Percentiles rank a stretch among this genome's conserved stretches.
phyloP scores from a whole-genome alignment of 2,888 invertebrate species.

The Megamerina dolium region DNA sequence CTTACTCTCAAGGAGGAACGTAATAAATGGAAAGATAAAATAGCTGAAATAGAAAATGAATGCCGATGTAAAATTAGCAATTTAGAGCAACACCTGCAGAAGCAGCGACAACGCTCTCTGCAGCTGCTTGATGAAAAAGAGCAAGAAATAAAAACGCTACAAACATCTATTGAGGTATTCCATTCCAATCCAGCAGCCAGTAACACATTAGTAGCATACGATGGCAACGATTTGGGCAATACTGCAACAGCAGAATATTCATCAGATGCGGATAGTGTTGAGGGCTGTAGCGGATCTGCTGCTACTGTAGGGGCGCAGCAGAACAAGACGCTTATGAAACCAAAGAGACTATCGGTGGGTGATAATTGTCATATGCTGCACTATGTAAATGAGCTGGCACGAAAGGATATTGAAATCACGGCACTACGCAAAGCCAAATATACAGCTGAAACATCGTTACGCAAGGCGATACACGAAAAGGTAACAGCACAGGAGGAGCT shows the following conservation, averaged over 20 bases:
- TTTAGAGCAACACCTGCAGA: conserved; percentile 66
- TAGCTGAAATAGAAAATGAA: conserved; percentile 50
- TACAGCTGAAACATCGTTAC: conserved; percentile 53
- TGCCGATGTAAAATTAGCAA: conserved; percentile 53
- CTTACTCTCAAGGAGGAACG: conserved; percentile 49
- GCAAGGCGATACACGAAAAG: conserved; percentile 55
- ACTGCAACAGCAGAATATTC: conserved; percentile 20
- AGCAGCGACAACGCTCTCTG: conserved; percentile 75
- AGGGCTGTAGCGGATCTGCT: conserved; percentile 14
- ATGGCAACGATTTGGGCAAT: conserved; percentile 5
- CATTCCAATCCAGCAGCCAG: conserved; percentile 15
- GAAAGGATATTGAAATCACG: conserved; percentile 72
- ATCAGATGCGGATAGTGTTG: conserved; percentile 35
- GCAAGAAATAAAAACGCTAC: conserved; percentile 59
- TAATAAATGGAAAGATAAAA: conserved; percentile 39
- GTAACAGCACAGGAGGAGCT: conserved; percentile 54
- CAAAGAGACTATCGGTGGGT: conserved; percentile 44
- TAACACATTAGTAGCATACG: conserved; percentile 1
- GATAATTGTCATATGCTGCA: conserved; percentile 72
- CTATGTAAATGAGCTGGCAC: conserved; percentile 74
- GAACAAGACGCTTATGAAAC: conserved; percentile 22
- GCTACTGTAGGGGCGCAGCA: conserved; percentile 3
- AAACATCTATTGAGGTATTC: conserved; percentile 54
- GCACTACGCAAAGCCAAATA: conserved; percentile 67
- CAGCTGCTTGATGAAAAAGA: conserved; percentile 76